Evolutionary conservation across 2,888 invertebrate genomes (phyloP), one percentile per base, ranked within the genome.

Genomic region (Trissoscelio sp.): DNA sequence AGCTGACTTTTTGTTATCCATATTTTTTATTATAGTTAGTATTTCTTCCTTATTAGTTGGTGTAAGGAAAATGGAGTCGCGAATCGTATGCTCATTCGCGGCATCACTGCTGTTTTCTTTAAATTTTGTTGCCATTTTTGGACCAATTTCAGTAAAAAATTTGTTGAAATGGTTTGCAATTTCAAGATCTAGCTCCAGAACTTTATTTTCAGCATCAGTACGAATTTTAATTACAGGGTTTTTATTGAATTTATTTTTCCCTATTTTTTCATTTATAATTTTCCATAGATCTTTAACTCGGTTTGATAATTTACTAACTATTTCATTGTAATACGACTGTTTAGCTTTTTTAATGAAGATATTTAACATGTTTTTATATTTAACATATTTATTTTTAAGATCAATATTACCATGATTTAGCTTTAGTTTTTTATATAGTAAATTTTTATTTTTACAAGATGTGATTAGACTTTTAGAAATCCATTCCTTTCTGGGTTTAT

Each of bases 81-180:
- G 9, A 12, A 51, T 51, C n/a, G 24, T 28, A 3, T 28, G 6
- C 1, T 51, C 14, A 51, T 4, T 24, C 24, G 2, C 3, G 12
- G n/a, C 7, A 3, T 12, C 12, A 6, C n/a, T 14, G 6, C 14
- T 3, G 0, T 14, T 3, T n/a, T 7, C 12, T 9, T 6, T 12
- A 53, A 12, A n/a, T 31, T 28, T 53, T 1, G 2, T 2, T 22
- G 58, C 39, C 58, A 58, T 58, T 24, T 20, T 5, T 1, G 58
- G 24, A 22, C 58, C 58, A 14, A 58, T 58, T 58, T 58, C 58
- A 7, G 11, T 22, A 24, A 58, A 58, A 16, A 58, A 58, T 42
- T 39, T 58, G 20, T 58, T 58, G n/a, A 58, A 22, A 7, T 58
- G 24, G 9, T 58, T 24, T 12, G 55, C 31, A 9, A 55, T 55